Base-by-base conservation (phyloP, 2,888 invertebrate species). In the Copidosoma aretas region DNA sequence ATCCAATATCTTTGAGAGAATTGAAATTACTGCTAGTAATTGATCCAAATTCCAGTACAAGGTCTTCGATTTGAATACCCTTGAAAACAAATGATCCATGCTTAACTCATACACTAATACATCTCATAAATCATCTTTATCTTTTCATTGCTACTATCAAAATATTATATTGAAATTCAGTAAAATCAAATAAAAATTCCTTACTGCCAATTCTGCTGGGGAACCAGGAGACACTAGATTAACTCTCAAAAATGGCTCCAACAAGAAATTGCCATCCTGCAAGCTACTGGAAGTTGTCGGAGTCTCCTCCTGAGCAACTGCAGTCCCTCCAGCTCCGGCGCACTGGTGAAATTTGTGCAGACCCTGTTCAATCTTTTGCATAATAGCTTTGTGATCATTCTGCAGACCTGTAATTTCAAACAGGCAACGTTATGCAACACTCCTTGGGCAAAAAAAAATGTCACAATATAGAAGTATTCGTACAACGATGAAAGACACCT, bases 341-440 rank as follows among this genome's bases (percentile, higher is more conserved):
- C 67, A 59, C 25, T 70, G 52, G 75, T 91, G 90, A 1, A 91
- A 86, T 70, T 88, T 87, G 68, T 89, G 87, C 10, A 97, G 84
- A 1, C 91, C 91, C 73, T 87, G 85, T 81, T 97, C 96, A 75
- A 98, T 96, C 79, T 90, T 87, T 73, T 89, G 89, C 92, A 96
- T 95, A 43, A 97, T 69, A 1, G 85, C 87, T 82, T 92, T 94
- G 80, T 94, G 91, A 84, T 98, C 97, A 85, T 96, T 97, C 84
- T 92, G 93, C 22, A 96, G 86, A 81, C 91, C 94, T 94, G 78
- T 24, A 78, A 76, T 21, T 39, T 59, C n/a, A 24, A 56, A 56
- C n/a, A 62, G 24, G 46, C 14, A 58, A 21, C 21, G 21, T 57
- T 64, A 62, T 49, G 15, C 1, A 49, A 58, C 39, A 43, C 21